Evolutionary conservation across 2,888 invertebrate genomes (phyloP).

Genomic region (Conops quadrifasciatus): DNA sequence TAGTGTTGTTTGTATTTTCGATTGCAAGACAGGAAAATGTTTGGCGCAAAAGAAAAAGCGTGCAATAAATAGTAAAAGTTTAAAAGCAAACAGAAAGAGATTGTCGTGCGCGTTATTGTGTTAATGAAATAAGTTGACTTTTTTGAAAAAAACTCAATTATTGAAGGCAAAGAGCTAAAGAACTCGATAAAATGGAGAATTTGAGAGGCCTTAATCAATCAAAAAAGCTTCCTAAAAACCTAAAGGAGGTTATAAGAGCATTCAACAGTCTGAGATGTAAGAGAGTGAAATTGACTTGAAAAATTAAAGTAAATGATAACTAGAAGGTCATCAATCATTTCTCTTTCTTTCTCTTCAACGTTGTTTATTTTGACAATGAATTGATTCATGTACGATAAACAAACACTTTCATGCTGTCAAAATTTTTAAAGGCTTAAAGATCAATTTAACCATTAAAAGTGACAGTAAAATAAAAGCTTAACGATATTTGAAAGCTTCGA

Average conservation of each 20-base stretch:
- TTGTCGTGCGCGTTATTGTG: constrained; percentile 6
- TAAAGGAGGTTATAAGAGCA: too few relatives aligned
- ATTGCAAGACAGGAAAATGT: neutral
- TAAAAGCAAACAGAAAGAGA: neutral
- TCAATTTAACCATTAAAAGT: neutral
- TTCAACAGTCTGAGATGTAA: too few relatives aligned
- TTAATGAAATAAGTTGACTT: constrained; percentile 5
- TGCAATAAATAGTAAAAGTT: constrained; percentile 6
- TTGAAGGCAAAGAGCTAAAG: neutral
- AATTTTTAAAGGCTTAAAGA: neutral
- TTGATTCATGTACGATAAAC: too few relatives aligned
- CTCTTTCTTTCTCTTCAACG: too few relatives aligned
- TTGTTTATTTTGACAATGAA: too few relatives aligned
- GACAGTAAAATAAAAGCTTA: neutral
- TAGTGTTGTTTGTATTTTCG: neutral
- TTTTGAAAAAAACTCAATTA: neutral
- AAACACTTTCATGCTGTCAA: neutral
- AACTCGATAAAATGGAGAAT: too few relatives aligned
- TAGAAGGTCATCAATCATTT: too few relatives aligned
- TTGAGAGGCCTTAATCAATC: too few relatives aligned
- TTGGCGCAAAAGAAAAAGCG: neutral
- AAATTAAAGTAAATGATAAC: too few relatives aligned
- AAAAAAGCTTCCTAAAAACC: too few relatives aligned
- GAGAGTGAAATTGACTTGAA: too few relatives aligned
- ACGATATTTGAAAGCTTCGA: neutral